Evolutionary conservation across 2,113 vertebrate genomes (phyloP), one percentile per base, ranked within the genome.

Genomic region (Anoplopoma fimbria): DNA sequence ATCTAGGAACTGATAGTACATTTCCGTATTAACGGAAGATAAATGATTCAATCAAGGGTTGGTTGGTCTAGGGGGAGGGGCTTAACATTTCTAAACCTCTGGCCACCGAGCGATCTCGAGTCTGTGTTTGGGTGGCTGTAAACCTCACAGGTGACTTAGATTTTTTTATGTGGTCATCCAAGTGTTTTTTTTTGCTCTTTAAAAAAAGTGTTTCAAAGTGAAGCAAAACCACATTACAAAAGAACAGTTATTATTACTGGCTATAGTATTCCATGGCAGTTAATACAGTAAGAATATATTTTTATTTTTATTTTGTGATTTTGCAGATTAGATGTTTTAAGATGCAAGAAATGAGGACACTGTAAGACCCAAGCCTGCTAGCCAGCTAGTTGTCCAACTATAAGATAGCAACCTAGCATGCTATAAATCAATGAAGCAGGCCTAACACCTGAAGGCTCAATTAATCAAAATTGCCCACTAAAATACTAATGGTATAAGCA

Each of bases 211-310:
- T 45, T 82, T 61, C 14, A 57, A 49, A 70, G 5, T 63, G 19
- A 81, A 45, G 25, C 42, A 53, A 74, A 61, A 8, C 69, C 23
- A 14, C 33, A 6, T 75, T 60, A 74, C 49, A 19, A 31, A 70
- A 75, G 23, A 51, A 13, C 47, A 49, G 34, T 6, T 61, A 8
- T 74, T 62, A 61, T 53, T 15, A 15, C n/a, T 58, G 51, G 51
- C 63, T 38, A 58, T n/a, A 25, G 6, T 12, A 25, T 21, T 40
- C 9, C 9, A 15, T 36, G 53, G 1, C 27, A 33, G 27, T 64
- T 19, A 25, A 27, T 36, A 33, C 23, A 19, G 9, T 15, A 34
- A 25, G 2, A 62, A 49, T 40, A 8, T 3, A n/a, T n/a, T n/a
- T n/a, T 61, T 8, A 49, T 42, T 14, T 14, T 17, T 45, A 47